Evolutionary conservation across 92 coral and sea anemone species (phyloP).

Genomic region (Palythoa caribaeorum): DNA sequence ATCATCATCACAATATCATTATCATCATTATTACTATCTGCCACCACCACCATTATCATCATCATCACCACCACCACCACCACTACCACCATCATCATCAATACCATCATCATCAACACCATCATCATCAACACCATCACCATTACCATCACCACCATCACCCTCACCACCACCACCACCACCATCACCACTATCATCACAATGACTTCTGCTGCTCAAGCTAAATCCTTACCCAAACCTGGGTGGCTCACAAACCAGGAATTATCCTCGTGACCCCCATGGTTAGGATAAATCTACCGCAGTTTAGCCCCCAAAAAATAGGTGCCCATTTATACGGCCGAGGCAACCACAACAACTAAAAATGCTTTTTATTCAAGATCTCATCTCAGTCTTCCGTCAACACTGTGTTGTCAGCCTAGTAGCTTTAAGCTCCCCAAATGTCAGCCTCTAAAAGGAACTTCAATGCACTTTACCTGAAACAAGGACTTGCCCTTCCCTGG

Average conservation of each 20-base stretch:
- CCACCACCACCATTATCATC: neutral
- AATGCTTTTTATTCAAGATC: too few relatives aligned
- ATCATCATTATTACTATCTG: neutral
- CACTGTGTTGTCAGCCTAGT: neutral
- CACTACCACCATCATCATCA: neutral
- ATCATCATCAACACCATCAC: neutral
- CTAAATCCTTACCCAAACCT: neutral
- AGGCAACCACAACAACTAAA: too few relatives aligned
- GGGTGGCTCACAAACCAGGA: too few relatives aligned
- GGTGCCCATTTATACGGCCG: too few relatives aligned
- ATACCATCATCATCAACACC: too few relatives aligned
- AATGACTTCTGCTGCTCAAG: neutral
- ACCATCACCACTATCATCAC: neutral
- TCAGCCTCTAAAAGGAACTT: neutral
- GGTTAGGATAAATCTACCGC: too few relatives aligned
- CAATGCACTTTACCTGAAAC: conserved; percentile 75
- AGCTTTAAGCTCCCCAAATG: too few relatives aligned
- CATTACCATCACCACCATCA: neutral
- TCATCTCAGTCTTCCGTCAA: too few relatives aligned
- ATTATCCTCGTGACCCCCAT: neutral
- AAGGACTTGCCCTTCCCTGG: conserved; percentile 98
- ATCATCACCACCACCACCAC: neutral
- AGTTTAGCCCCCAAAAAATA: too few relatives aligned
- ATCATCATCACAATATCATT: neutral
- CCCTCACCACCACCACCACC: neutral